phyloP scores from a whole-genome alignment of 2,888 invertebrate species.

The Eugnorisma glareosa region DNA sequence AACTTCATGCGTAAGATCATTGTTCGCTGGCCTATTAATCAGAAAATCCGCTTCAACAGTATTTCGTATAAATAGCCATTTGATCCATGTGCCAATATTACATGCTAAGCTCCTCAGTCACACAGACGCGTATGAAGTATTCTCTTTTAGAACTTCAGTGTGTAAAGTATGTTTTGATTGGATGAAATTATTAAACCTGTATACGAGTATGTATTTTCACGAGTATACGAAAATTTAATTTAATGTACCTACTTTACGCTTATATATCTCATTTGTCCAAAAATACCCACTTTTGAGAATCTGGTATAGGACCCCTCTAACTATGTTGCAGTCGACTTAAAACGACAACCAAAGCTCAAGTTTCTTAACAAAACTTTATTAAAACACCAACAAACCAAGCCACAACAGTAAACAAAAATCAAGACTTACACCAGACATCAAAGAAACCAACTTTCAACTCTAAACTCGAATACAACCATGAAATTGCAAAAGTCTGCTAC shows the following conservation, averaged over 20 bases:
- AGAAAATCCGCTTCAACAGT: conserved; percentile 54
- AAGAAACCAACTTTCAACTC: conserved; percentile 8
- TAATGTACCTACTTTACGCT: background rate
- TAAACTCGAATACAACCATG: conserved; percentile 6
- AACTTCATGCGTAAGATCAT: conserved; percentile 69
- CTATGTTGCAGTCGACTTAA: too few relatives aligned
- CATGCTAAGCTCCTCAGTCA: background rate
- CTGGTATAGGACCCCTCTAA: background rate
- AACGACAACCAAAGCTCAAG: background rate
- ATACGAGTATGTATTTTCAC: too few relatives aligned
- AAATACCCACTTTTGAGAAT: background rate
- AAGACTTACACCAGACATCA: conserved; percentile 11
- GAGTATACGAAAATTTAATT: background rate
- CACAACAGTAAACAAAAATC: conserved; percentile 14
- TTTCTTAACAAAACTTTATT: background rate
- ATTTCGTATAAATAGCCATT: conserved; percentile 56
- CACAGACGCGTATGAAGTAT: too few relatives aligned
- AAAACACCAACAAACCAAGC: background rate
- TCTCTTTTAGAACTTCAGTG: too few relatives aligned
- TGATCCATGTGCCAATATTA: conserved; percentile 22
- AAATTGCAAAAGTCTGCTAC: conserved; percentile 44
- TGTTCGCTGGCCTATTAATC: conserved; percentile 67
- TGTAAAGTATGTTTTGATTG: background rate
- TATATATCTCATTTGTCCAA: background rate
- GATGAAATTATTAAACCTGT: too few relatives aligned